Conservation (phyloP, 2,113 vertebrate species). For the Narcine bancroftii region DNA sequence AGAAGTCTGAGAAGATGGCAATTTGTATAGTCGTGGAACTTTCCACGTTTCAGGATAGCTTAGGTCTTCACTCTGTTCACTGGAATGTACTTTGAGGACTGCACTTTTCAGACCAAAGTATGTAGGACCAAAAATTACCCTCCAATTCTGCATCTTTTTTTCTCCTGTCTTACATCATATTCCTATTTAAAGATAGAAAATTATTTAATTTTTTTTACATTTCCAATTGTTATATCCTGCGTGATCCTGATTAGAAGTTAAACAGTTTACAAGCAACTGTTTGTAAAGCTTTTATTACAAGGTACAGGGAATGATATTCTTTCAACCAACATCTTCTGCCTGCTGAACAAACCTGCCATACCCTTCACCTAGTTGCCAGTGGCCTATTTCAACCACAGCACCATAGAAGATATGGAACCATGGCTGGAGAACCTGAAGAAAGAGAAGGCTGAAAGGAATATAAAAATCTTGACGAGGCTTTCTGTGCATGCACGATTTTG, state of each 20-base stretch:
- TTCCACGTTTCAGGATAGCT: constrained; percentile 8
- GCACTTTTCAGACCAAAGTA: neutral
- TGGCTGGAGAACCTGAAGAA: neutral
- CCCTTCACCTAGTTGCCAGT: neutral
- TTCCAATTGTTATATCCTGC: neutral
- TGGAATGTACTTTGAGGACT: neutral
- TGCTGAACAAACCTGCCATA: neutral
- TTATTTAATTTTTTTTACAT: neutral
- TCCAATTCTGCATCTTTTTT: neutral
- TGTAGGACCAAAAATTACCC: neutral
- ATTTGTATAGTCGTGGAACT: constrained; percentile 1
- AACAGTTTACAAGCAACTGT: neutral
- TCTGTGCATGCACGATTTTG: too few relatives aligned
- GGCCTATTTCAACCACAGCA: neutral
- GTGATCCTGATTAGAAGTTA: neutral
- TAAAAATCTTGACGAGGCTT: neutral
- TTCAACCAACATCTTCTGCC: neutral
- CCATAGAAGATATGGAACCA: neutral
- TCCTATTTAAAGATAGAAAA: neutral
- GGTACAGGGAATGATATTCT: neutral
- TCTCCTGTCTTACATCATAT: neutral
- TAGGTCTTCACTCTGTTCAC: neutral
- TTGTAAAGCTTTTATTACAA: neutral
- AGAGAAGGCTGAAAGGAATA: neutral
- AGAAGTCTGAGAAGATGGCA: constrained; percentile 24